phyloP scores from a whole-genome alignment of 2,113 vertebrate genomes.

The Myodes glareolus region DNA sequence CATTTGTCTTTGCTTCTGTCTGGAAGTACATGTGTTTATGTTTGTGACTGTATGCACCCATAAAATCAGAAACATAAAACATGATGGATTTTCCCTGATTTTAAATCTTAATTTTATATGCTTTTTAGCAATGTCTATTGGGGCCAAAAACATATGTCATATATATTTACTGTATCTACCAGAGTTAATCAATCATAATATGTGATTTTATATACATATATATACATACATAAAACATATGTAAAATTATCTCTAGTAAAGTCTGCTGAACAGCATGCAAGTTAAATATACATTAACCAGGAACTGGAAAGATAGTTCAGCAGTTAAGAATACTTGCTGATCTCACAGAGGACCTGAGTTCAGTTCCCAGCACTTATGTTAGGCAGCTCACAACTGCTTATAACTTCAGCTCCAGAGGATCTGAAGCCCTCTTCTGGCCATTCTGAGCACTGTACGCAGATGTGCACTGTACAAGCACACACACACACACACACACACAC shows the following conservation, averaged over 20 bases:
- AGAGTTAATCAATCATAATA: neutral
- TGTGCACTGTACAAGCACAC: too few species aligned
- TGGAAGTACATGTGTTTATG: neutral
- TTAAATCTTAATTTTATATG: neutral
- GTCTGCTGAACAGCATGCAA: neutral
- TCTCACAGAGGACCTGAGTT: neutral
- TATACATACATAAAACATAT: neutral
- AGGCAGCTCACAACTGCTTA: neutral
- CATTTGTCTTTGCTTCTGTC: neutral
- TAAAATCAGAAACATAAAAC: neutral
- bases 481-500: too few species aligned
- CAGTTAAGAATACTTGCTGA: neutral
- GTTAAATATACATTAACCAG: neutral
- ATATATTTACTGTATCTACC: neutral
- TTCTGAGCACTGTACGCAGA: neutral
- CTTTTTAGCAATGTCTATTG: neutral
- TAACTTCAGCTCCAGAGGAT: neutral
- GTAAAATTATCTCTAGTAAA: neutral
- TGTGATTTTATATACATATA: too few species aligned
- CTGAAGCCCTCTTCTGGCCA: neutral
- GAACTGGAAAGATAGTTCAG: neutral
- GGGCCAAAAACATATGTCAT: neutral
- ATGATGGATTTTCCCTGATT: neutral
- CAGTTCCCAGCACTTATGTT: neutral
- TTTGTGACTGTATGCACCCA: neutral